Base-by-base conservation (phyloP, 2,888 invertebrate species). In the Noctua janthe region DNA sequence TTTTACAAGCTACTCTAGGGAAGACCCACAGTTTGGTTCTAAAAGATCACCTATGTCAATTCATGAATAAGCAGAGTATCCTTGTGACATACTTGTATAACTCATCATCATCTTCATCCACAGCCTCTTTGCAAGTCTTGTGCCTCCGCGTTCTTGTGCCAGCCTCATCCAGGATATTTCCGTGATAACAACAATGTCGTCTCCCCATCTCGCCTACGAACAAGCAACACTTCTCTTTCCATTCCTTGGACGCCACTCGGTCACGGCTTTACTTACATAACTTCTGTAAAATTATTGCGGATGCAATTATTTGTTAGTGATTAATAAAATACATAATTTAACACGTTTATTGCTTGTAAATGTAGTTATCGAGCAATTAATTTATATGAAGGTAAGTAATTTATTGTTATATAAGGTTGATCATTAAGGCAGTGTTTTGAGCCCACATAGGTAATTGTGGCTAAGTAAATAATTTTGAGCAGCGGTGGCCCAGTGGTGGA, bases 321-420 rank as follows among this genome's bases (percentile, higher is more conserved):
- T 51, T 51, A 70, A 23, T 77, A 29, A 43, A 64, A 43, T 43
- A 75, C 43, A 64, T 43, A 17, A 56, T 77, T 77, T 51, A 74
- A 64, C 49, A 51, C 1, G 39, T 29, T 29, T 51, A 77, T 74
- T 77, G 76, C 62, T 62, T 15, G 29, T 74, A 51, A 76, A 74
- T 64, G 29, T 76, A 76, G 76, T 17, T 76, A 29, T 74, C 49
- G 62, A 39, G 49, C 20, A 56, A 56, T n/a, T 56, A n/a, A n/a
- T 59, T n/a, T 56, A 56, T 10, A 23, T 56, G 56, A 23, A 56
- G 11, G n/a, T n/a, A n/a, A n/a, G 11, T 11, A n/a, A 59, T 59
- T 59, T 11, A n/a, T 59, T 56, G 11, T 23, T n/a, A 56, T 54
- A 11, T 23, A n/a, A 56, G n/a, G 56, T n/a, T n/a, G 56, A 4